These are phyloP conservation scores for Hippotragus niger DNA, from an alignment of 2,113 vertebrate genomes.

Conservation along the genomic window DNA sequence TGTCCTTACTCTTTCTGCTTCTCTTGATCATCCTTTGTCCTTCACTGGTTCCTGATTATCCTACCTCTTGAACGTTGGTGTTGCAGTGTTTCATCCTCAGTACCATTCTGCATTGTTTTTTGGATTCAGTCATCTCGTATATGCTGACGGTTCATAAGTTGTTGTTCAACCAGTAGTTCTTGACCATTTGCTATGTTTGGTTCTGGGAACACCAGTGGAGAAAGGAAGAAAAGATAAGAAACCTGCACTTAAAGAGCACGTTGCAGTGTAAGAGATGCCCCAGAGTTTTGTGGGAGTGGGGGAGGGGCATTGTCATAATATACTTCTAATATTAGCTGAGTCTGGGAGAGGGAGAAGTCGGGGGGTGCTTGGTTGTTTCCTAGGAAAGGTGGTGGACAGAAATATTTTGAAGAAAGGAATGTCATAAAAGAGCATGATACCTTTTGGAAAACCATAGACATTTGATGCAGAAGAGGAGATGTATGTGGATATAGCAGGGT, in stretches of 20 bases:
- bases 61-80: background rate
- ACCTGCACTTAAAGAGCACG: background rate
- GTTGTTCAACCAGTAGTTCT: background rate
- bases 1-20: background rate
- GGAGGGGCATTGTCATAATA: background rate
- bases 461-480: background rate
- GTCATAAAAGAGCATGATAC: background rate
- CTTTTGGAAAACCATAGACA: background rate
- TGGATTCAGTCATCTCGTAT: background rate
- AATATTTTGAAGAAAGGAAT: background rate
- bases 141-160: background rate
- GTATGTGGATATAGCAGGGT: background rate
- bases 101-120: background rate
- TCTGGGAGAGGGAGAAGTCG: background rate
- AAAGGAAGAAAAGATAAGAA: background rate
- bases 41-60: background rate
- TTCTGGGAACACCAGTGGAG: background rate
- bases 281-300: background rate
- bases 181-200: background rate
- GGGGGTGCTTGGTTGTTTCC: background rate
- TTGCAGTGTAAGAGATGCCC: background rate
- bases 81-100: background rate
- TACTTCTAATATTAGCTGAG: background rate
- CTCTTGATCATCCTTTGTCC: background rate
- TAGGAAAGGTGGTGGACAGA: background rate